phyloP scores from a whole-genome alignment of 1,140 invertebrate genomes.

The Cyclargus thomasi region DNA sequence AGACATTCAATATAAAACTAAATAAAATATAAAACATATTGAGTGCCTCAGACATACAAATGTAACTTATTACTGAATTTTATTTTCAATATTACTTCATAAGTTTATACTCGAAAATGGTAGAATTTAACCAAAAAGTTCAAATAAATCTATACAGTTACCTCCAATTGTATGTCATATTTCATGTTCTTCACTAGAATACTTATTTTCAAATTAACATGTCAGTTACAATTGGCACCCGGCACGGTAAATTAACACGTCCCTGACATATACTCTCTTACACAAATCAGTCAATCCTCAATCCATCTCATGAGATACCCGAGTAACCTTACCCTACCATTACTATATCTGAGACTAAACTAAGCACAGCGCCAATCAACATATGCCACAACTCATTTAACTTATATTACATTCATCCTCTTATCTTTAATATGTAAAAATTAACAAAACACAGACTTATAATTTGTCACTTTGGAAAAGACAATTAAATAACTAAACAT shows the following conservation, averaged over 20 bases:
- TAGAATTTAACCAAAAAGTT: background rate
- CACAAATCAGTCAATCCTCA: slow-evolving; percentile 52
- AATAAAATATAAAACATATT: background rate
- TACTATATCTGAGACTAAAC: slow-evolving; percentile 68
- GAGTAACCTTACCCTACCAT: slow-evolving; percentile 52
- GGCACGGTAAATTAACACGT: slow-evolving; percentile 40
- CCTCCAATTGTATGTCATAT: background rate
- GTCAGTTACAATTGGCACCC: slow-evolving; percentile 42
- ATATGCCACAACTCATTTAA: slow-evolving; percentile 50
- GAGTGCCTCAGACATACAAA: background rate
- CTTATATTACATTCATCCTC: slow-evolving; percentile 42
- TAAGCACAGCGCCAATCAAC: slow-evolving; percentile 63
- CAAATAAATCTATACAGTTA: background rate
- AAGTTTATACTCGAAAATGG: too few relatives aligned
- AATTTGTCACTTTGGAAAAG: slow-evolving; percentile 73
- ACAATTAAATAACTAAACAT: slow-evolving; percentile 68
- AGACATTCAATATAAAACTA: background rate
- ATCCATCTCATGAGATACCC: slow-evolving; percentile 43
- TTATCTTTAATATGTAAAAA: slow-evolving; percentile 53
- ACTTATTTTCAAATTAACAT: slow-evolving; percentile 16
- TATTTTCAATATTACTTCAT: too few relatives aligned
- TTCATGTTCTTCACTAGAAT: background rate
- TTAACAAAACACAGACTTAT: slow-evolving; percentile 71
- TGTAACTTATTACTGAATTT: too few relatives aligned
- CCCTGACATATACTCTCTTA: slow-evolving; percentile 40